Evolutionary conservation across 2,113 vertebrate genomes (phyloP).

Genomic region (Hylia prasina): DNA sequence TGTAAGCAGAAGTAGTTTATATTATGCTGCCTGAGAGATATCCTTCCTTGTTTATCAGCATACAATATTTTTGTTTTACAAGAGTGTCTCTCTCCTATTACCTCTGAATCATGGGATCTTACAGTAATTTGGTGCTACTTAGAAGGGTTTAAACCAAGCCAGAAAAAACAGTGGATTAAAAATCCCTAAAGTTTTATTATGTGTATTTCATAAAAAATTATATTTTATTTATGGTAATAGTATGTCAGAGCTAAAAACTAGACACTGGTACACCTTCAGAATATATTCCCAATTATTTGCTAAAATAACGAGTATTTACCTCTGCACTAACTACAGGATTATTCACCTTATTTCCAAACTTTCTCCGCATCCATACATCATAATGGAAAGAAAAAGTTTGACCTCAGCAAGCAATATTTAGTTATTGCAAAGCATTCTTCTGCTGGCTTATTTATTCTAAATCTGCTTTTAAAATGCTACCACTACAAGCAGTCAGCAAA

Average conservation of each 20-base stretch:
- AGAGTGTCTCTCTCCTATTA: not conserved
- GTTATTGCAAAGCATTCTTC: not conserved
- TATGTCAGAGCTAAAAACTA: not conserved
- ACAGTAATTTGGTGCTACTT: not conserved
- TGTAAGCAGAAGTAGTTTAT: not conserved
- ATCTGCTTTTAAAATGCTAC: not conserved
- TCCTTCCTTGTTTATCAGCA: not conserved
- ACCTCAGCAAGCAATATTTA: not conserved
- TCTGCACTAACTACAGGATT: not conserved
- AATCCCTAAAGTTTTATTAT: rapidly evolving
- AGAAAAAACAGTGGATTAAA: not conserved
- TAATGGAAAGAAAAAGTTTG: not conserved
- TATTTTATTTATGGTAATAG: not conserved
- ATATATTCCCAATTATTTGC: not conserved
- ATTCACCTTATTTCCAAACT: not conserved
- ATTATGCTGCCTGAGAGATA: not conserved
- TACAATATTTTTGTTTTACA: not conserved
- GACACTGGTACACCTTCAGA: not conserved
- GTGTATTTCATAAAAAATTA: not conserved
- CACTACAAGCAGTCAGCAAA: not conserved
- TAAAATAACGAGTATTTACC: not conserved
- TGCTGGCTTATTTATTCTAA: not conserved
- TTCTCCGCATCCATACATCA: not conserved
- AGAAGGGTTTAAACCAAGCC: not conserved
- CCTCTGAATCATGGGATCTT: not conserved